Base-by-base conservation (phyloP, 2,797 vertebrate species). In the Falco cherrug region DNA sequence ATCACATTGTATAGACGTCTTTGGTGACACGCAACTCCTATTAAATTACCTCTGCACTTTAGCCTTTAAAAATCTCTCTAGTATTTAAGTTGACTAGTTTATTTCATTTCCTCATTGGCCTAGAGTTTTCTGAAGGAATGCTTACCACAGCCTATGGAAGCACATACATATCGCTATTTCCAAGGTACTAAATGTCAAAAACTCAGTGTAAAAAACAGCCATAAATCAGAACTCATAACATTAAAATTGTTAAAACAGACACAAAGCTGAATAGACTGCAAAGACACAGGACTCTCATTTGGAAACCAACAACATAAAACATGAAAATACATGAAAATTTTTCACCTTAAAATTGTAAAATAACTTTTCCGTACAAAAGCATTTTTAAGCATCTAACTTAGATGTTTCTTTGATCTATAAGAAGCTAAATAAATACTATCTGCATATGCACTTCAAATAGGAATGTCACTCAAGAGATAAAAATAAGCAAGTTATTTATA, bases 401-500 rank as follows among this genome's bases (percentile, higher is more conserved):
- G 43, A 9, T 45, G 17, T 45, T 18, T 45, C 43, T 45, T 45
- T 45, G 43, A 45, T 45, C 43, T 17, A 45, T 45, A 45, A 45
- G 43, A 45, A 45, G 43, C 17, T 45, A 45, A 91, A 71, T 71
- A 77, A 94, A 91, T 56, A 74, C 24, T 60, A 50, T 48, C 57
- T 63, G 69, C 56, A 79, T 41, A 33, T 35, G 18, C 37, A 70
- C 43, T 82, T 82, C 59, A 84, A 68, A 71, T 12, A 87, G 50
- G 14, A 93, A 80, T 54, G 53, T 26, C 64, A 91, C 20, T 89
- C 70, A 73, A 65, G 87, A 78, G 63, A 79, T 26, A 82, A 84
- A 94, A 95, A 80, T 37, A 89, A 79, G 39, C 10, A 84, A 84
- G 37, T 68, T 92, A 90, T 76, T 93, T 91, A 88, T 68, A 84